These are phyloP conservation scores for Peromyscus maniculatus DNA, from an alignment of 2,113 vertebrate genomes.

Conservation along the genomic window DNA sequence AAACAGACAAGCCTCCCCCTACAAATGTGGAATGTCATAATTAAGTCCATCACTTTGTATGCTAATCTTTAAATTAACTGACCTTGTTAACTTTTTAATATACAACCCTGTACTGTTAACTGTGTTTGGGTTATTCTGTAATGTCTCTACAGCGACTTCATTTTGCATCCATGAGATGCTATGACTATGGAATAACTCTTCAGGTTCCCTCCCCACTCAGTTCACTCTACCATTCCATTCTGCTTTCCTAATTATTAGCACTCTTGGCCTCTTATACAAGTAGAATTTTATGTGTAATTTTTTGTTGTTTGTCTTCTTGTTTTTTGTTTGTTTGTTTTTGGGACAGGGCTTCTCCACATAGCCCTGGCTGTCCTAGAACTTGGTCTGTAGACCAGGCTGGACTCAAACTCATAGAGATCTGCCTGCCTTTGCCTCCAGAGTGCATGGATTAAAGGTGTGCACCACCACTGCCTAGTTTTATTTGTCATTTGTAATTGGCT, in stretches of 20 bases:
- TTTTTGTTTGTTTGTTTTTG: no score
- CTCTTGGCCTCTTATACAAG: background rate
- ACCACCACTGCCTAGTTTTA: no score
- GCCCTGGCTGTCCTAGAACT: no score
- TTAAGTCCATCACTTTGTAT: background rate
- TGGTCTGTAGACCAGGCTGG: no score
- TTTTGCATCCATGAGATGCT: background rate
- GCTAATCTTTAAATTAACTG: background rate
- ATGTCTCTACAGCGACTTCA: no score
- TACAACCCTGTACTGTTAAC: no score
- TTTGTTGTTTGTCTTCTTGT: no score
- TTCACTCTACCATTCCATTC: background rate
- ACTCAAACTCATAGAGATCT: no score
- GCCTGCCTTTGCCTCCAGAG: no score
- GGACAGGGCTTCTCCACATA: no score
- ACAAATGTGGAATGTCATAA: background rate
- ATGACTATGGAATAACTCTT: background rate
- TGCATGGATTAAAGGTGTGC: no score
- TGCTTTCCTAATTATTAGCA: background rate
- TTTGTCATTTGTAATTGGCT: background rate
- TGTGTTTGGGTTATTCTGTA: background rate
- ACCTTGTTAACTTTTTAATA: background rate
- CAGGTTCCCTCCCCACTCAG: background rate
- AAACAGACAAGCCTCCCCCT: background rate
- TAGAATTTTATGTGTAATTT: background rate